A percentile compares a stretch with the other conserved stretches of the same genome.
phyloP scores from a whole-genome alignment of 1,140 invertebrate species.

The Brachionus rubens region DNA sequence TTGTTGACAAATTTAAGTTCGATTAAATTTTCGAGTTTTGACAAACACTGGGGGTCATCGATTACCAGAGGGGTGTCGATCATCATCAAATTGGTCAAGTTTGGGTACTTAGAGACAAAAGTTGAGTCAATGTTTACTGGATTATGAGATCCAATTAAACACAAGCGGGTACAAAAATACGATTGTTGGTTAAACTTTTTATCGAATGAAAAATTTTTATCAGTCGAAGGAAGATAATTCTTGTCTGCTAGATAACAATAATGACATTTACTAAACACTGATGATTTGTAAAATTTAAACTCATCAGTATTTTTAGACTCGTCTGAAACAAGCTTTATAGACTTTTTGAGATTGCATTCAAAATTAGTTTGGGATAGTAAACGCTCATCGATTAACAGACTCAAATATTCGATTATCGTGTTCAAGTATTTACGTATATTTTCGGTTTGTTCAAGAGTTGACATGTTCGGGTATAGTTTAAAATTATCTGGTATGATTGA shows the following conservation, averaged over 20 bases:
- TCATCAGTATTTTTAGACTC: no score
- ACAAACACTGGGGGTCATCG: background rate
- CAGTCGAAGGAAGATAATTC: background rate
- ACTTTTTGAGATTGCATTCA: no score
- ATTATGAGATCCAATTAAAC: background rate
- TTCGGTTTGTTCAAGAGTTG: no score
- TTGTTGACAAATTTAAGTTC: background rate
- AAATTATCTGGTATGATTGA: no score
- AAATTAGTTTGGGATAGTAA: no score
- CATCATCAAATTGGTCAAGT: background rate
- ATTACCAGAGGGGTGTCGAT: background rate
- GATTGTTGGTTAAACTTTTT: constrained; percentile 4
- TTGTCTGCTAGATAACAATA: constrained; percentile 14
- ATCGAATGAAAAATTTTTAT: background rate
- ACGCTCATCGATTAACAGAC: no score
- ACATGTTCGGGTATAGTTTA: no score
- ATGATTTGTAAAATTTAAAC: no score
- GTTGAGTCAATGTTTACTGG: background rate
- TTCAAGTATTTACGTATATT: constrained; percentile 14
- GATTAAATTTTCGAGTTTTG: background rate
- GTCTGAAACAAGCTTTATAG: no score
- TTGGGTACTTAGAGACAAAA: background rate
- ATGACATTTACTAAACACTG: background rate
- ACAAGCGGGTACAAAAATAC: background rate
- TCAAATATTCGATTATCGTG: background rate